A percentile compares a stretch with the other conserved stretches of the same genome.
phyloP scores from a whole-genome alignment of 1,140 invertebrate species.

The Nasonia longicornis region DNA sequence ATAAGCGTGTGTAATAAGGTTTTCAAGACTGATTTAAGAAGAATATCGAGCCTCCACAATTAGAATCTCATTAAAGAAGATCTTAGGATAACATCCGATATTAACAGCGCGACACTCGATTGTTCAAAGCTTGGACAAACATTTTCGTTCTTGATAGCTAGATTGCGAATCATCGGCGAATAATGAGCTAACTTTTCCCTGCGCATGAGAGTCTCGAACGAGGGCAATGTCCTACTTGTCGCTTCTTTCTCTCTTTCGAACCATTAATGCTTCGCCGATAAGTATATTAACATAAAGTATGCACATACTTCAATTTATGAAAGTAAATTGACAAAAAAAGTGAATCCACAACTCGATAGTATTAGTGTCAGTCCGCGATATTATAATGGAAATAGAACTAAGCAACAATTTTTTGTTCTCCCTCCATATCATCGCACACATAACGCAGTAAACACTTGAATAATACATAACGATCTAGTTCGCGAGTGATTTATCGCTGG shows the following conservation, averaged over 20 bases:
- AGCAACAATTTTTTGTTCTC: no score
- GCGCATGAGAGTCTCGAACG: neutral
- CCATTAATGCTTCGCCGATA: neutral
- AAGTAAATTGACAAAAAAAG: neutral
- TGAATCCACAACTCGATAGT: neutral
- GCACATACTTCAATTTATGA: neutral
- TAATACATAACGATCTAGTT: no score
- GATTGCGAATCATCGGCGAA: neutral
- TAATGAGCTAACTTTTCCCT: neutral
- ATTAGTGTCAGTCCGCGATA: neutral
- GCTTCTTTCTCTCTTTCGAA: neutral
- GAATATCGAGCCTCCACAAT: no score
- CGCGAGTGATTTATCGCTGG: no score
- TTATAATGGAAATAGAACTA: no score
- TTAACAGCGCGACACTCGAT: no score
- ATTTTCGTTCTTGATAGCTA: neutral
- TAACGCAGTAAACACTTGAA: no score
- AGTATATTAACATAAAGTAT: no score
- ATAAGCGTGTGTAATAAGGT: neutral
- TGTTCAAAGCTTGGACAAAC: neutral
- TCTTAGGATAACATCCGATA: no score
- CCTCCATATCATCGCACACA: no score
- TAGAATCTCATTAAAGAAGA: no score
- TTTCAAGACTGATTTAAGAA: no score
- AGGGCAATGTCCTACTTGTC: constrained; percentile 9